Conservation (phyloP, 2,888 invertebrate species). For the Griposia aprilina region DNA sequence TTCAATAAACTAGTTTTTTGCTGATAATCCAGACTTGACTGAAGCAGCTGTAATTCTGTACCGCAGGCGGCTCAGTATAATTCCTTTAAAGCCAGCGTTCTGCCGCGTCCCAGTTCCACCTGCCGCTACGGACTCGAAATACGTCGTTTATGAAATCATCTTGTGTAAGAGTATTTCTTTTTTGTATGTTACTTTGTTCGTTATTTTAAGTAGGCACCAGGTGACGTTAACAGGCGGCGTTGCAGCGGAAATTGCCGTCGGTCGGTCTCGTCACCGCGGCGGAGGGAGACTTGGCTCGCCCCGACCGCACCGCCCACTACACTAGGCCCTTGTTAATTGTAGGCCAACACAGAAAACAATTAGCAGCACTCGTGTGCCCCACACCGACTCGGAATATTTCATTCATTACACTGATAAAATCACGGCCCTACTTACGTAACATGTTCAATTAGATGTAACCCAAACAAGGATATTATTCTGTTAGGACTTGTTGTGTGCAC, state of each 20-base stretch:
- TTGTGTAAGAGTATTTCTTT: conserved; percentile 63
- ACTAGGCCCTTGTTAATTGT: conserved; percentile 79
- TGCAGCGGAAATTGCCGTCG: conserved; percentile 85
- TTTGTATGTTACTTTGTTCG: conserved; percentile 68
- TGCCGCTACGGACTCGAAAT: conserved; percentile 70
- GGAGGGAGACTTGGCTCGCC: conserved; percentile 73
- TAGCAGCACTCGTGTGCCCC: conserved; percentile 75
- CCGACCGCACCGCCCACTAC: conserved; percentile 71
- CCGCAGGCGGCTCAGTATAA: conserved; percentile 74
- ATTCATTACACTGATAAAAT: conserved; percentile 66
- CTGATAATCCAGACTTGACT: conserved; percentile 71
- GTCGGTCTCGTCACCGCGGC: conserved; percentile 68
- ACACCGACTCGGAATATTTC: conserved; percentile 66
- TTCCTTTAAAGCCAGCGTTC: conserved; percentile 78
- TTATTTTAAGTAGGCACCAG: conserved; percentile 80
- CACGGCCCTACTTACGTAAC: conserved; percentile 57
- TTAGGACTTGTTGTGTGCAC: conserved; percentile 47
- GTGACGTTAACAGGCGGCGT: conserved; percentile 80
- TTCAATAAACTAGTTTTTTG: conserved; percentile 71
- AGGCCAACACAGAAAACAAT: conserved; percentile 82
- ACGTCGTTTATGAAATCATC: conserved; percentile 74
- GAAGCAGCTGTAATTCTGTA: conserved; percentile 75
- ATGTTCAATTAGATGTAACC: conserved; percentile 63
- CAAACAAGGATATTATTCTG: conserved; percentile 58
- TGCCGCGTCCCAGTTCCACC: conserved; percentile 73